These are phyloP conservation scores for Cheilosia pagana DNA, from an alignment of 2,888 invertebrate species.

Conservation along the genomic window DNA sequence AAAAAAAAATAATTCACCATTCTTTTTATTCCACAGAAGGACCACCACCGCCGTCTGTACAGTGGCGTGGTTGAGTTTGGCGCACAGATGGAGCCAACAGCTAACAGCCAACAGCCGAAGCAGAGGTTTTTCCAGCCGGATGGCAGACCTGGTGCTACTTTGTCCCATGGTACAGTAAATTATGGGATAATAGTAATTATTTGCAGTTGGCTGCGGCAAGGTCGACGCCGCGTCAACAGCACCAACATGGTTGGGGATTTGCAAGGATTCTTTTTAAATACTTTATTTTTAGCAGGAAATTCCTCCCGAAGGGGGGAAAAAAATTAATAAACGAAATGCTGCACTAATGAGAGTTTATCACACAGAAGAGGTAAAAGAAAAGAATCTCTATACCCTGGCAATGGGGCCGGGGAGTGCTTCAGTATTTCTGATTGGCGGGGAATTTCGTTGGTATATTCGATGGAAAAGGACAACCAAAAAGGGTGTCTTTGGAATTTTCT, in stretches of 20 bases:
- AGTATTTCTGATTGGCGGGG: constrained; percentile 53
- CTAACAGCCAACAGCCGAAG: not conserved
- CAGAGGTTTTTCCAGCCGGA: constrained; percentile 1
- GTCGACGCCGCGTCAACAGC: constrained; percentile 66
- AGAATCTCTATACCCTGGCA: not conserved
- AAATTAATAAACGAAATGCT: constrained; percentile 74
- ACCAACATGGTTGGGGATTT: constrained; percentile 44
- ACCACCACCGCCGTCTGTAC: constrained; percentile 1
- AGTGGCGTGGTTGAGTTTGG: constrained; percentile 18
- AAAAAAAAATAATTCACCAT: constrained; percentile 21
- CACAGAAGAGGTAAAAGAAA: constrained; percentile 60
- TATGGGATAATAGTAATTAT: constrained; percentile 74
- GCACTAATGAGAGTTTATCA: constrained; percentile 75
- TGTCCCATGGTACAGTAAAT: constrained; percentile 74
- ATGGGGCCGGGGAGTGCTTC: constrained; percentile 7
- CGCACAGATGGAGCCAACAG: constrained; percentile 4
- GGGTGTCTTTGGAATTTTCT: constrained; percentile 37
- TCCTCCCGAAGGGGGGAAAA: constrained; percentile 58
- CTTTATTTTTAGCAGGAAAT: constrained; percentile 49
- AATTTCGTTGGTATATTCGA: not conserved
- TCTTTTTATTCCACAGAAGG: constrained; percentile 43
- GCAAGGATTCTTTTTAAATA: constrained; percentile 61
- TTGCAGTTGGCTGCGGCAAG: constrained; percentile 75
- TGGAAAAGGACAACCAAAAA: constrained; percentile 2
- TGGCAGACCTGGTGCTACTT: constrained; percentile 67